phyloP scores from a whole-genome alignment of 2,113 vertebrate genomes.

The Colistium nudipinnis region DNA sequence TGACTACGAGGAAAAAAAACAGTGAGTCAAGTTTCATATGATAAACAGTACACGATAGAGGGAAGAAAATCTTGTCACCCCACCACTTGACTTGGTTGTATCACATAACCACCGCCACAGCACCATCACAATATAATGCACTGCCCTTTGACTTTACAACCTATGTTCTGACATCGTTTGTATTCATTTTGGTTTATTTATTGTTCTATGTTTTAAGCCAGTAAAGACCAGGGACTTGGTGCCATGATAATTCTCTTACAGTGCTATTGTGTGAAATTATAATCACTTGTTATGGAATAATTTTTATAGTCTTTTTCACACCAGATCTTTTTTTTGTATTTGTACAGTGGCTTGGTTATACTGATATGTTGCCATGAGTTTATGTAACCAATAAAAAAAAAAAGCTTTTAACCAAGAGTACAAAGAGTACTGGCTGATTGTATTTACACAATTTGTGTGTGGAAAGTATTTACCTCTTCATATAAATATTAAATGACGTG shows the following conservation, averaged over 20 bases:
- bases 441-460: not conserved
- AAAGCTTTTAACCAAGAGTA: conserved; percentile 89
- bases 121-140: conserved; percentile 77
- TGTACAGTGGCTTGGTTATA: conserved; percentile 97
- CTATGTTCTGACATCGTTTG: conserved; percentile 76
- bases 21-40: not conserved
- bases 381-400: conserved; percentile 98
- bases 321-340: conserved; percentile 86
- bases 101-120: conserved; percentile 43
- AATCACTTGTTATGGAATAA: conserved; percentile 88
- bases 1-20: not conserved
- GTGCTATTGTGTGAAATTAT: conserved; percentile 89
- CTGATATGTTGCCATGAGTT: conserved; percentile 91
- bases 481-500: not conserved
- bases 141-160: conserved; percentile 83
- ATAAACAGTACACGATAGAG: not conserved
- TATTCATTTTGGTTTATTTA: conserved; percentile 60
- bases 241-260: conserved; percentile 86
- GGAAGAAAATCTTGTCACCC: not conserved
- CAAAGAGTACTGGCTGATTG: conserved; percentile 9
- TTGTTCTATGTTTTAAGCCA: conserved; percentile 82
- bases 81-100: conserved; percentile 30
- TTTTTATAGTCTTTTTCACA: conserved; percentile 89
- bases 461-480: not conserved
- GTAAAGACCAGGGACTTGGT: conserved; percentile 86